phyloP scores from a whole-genome alignment of 2,113 vertebrate species.

The Antennarius striatus region DNA sequence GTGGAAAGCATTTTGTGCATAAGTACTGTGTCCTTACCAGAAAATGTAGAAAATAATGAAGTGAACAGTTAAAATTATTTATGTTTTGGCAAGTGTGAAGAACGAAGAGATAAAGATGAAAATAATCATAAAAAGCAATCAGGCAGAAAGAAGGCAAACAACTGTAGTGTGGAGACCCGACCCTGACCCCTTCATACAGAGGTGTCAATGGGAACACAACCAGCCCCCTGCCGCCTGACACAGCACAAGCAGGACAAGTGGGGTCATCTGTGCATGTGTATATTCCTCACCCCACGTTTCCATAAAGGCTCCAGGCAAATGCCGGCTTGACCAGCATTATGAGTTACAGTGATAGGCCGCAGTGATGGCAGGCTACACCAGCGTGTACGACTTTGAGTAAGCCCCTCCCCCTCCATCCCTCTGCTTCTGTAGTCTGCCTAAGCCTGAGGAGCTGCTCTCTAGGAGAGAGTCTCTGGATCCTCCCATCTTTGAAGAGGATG shows the following conservation, averaged over 20 bases:
- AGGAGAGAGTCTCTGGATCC: slow-evolving; percentile 97
- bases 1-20: slow-evolving; percentile 79
- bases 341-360: slow-evolving; percentile 71
- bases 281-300: slow-evolving; percentile 58
- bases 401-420: slow-evolving; percentile 85
- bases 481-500: slow-evolving; percentile 87
- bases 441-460: slow-evolving; percentile 94
- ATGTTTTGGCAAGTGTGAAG: slow-evolving; percentile 64
- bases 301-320: slow-evolving; percentile 61
- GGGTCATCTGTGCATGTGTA: slow-evolving; percentile 68
- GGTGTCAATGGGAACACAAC: slow-evolving; percentile 62
- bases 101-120: slow-evolving; percentile 57
- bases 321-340: slow-evolving; percentile 57
- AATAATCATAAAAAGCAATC: slow-evolving; percentile 63
- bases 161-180: slow-evolving; percentile 76
- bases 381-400: slow-evolving; percentile 98
- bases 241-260: slow-evolving; percentile 59
- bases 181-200: slow-evolving; percentile 67
- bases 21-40: slow-evolving; percentile 70
- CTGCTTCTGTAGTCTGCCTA: slow-evolving; percentile 93
- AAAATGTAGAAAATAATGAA: slow-evolving; percentile 33
- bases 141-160: slow-evolving; percentile 73
- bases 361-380: slow-evolving; percentile 85
- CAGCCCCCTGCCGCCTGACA: slow-evolving; percentile 63
- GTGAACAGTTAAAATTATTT: slow-evolving; percentile 50